Conservation (phyloP, 2,113 vertebrate species). For the Boulengeromyrus knoepffleri region DNA sequence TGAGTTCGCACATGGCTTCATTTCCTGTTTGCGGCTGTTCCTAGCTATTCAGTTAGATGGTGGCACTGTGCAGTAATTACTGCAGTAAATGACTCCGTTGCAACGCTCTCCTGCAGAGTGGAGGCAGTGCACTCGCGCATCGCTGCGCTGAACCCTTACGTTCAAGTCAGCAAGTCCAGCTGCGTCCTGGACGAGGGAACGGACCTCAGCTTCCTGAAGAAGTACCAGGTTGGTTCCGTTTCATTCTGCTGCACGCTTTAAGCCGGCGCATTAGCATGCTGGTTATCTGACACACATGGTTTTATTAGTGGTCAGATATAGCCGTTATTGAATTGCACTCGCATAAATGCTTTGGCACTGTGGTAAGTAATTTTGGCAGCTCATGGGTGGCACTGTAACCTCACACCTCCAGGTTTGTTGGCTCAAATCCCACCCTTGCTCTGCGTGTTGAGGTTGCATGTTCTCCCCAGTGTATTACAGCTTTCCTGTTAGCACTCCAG, state of each 20-base stretch:
- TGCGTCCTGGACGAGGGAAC: slow-evolving; percentile 67
- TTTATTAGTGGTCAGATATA: not conserved
- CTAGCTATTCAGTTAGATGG: not conserved
- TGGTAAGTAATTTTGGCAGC: not conserved
- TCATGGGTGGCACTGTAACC: not conserved
- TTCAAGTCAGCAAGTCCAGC: slow-evolving; percentile 74
- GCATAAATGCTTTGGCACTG: not conserved
- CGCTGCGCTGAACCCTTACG: slow-evolving; percentile 89
- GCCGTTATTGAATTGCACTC: not conserved
- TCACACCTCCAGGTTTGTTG: not conserved
- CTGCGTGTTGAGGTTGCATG: not conserved
- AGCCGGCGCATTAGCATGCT: no score
- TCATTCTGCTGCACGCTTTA: not conserved
- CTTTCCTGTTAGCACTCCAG: not conserved
- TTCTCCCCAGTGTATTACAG: not conserved
- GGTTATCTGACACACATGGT: not conserved
- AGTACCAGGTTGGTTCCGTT: slow-evolving; percentile 68
- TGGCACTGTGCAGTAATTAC: not conserved
- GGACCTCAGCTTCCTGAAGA: slow-evolving; percentile 79
- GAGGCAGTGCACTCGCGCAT: slow-evolving; percentile 76
- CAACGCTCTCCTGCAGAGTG: slow-evolving; percentile 59
- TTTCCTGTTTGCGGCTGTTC: not conserved
- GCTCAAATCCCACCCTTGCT: not conserved
- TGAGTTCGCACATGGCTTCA: not conserved
- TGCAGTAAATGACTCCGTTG: not conserved